A percentile compares a stretch with the other conserved stretches of the same genome.
Conservation (phyloP, 2,888 invertebrate genomes). For the Sesia apiformis region DNA sequence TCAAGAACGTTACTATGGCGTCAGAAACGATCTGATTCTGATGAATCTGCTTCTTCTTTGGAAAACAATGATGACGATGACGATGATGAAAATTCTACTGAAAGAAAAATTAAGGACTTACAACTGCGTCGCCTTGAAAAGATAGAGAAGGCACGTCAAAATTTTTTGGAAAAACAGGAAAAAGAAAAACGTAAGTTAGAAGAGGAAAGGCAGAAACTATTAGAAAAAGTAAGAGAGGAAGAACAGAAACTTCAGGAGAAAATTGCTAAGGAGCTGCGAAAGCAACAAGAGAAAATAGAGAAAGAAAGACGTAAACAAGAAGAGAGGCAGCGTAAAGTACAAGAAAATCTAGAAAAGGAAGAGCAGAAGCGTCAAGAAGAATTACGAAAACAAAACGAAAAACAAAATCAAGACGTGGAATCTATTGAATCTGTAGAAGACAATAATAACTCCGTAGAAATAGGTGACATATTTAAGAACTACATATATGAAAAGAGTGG, state of each 20-base stretch:
- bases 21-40: constrained; percentile 30
- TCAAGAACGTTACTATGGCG: constrained; percentile 27
- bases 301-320: constrained; percentile 24
- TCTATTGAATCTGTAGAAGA: constrained; percentile 30
- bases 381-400: constrained; percentile 17
- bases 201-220: constrained; percentile 18
- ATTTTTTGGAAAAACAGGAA: constrained; percentile 22
- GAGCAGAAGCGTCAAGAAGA: constrained; percentile 11
- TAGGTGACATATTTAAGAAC: constrained; percentile 56
- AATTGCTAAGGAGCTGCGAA: constrained; percentile 14
- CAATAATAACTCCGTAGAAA: constrained; percentile 34
- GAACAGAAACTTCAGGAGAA: constrained; percentile 19
- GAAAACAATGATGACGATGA: constrained; percentile 23
- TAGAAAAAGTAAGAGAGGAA: constrained; percentile 31
- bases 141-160: constrained; percentile 27
- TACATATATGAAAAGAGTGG: constrained; percentile 52
- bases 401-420: constrained; percentile 13
- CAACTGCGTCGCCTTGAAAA: constrained; percentile 31
- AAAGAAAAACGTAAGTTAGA: constrained; percentile 16
- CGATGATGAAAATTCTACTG: constrained; percentile 14
- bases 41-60: constrained; percentile 29
- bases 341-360: constrained; percentile 4
- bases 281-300: constrained; percentile 20
- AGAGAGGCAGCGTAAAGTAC: constrained; percentile 13
- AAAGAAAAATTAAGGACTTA: constrained; percentile 17